Conservation (phyloP, 2,797 vertebrate species). For the Anguilla pacifica region DNA sequence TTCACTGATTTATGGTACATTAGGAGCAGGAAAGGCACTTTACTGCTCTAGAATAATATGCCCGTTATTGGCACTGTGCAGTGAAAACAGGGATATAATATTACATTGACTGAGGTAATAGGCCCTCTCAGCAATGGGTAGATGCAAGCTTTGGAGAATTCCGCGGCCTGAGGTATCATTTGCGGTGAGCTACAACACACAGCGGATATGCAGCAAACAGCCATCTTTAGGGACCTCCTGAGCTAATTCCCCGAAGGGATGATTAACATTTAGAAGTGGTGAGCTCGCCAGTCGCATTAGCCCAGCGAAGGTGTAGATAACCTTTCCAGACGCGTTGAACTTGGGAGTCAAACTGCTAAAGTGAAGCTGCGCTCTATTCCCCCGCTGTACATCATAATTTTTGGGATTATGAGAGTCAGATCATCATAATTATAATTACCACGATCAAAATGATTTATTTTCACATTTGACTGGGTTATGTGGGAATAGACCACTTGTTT, state of each 20-base stretch:
- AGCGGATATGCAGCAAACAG: constrained; percentile 22
- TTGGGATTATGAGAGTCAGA: constrained; percentile 26
- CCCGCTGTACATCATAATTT: not conserved
- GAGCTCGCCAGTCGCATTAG: constrained; percentile 69
- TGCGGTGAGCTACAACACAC: not conserved
- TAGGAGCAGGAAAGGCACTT: constrained; percentile 68
- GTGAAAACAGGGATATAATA: constrained; percentile 32
- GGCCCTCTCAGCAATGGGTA: constrained; percentile 32
- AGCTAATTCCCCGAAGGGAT: constrained; percentile 62
- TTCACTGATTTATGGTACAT: constrained; percentile 75
- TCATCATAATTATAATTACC: constrained; percentile 40
- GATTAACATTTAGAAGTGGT: constrained; percentile 81
- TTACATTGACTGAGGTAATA: constrained; percentile 47
- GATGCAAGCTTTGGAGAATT: constrained; percentile 31
- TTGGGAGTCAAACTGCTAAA: not conserved
- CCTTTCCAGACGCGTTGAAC: constrained; percentile 67
- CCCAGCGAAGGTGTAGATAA: constrained; percentile 77
- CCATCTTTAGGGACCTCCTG: constrained; percentile 45
- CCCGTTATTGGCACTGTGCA: constrained; percentile 19
- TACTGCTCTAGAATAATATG: constrained; percentile 52
- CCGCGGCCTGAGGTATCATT: constrained; percentile 42
- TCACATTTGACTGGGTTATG: constrained; percentile 42
- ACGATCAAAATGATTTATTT: constrained; percentile 50
- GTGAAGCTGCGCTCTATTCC: not conserved
- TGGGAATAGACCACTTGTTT: constrained; percentile 33